Evolutionary conservation across 2,888 invertebrate genomes (phyloP), one percentile per base, ranked within the genome.

Genomic region (Meta bourneti): DNA sequence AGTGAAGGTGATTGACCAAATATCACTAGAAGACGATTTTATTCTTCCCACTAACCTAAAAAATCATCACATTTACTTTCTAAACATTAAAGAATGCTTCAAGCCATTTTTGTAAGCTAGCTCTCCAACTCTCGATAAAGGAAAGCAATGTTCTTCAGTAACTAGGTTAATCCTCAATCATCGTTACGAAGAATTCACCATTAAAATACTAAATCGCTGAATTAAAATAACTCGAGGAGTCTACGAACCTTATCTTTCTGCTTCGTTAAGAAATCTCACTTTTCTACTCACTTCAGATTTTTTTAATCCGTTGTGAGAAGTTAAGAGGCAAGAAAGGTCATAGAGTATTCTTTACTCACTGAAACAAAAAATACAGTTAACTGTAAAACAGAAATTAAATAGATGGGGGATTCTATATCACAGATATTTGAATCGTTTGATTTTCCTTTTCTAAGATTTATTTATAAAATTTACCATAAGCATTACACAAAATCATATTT

Each of bases 91-190:
- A 61, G 4, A 16, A 61, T 16, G 61, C 61, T 9, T 61, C 61
- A 61, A 61, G 61, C 16, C 6, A 16, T 61, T 16, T 61, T 61
- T 9, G 61, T 61, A 16, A 61, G 61, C 0, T 9, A 16, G 16
- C 8, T 61, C 61, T 61, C 16, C 16, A 5, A 11, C 9, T 61
- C 16, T 34, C 34, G 34, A 34, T 8, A 9, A 61, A 61, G n/a
- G 54, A 54, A 75, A 49, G 48, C 69, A 61, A 20, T 72, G 6
- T 75, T 75, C 48, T 61, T 61, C 34, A 54, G 34, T 20, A 75
- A 82, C 9, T 84, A 61, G 84, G 84, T 75, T 84, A 84, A 75
- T 75, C 54, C 75, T 20, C n/a, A 84, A 16, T 84, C 54, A 75
- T 34, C 61, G 11, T 75, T 84, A 8, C 51, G 61, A 78, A 54